Evolutionary conservation across 2,888 invertebrate genomes (phyloP).

Genomic region (Drosophila kanekoi): DNA sequence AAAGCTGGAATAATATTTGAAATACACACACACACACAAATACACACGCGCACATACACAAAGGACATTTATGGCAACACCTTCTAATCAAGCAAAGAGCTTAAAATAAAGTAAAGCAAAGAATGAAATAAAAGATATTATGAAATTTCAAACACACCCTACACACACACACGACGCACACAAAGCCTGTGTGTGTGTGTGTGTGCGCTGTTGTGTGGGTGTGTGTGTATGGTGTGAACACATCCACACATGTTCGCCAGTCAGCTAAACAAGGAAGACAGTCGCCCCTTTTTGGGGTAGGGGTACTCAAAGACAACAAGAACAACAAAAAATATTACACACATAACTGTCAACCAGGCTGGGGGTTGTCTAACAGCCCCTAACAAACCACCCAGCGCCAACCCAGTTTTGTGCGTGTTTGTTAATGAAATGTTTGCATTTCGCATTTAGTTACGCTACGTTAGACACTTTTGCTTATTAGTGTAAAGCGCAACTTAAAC

Average conservation of each 20-base stretch:
- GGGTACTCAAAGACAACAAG: constrained; percentile 28
- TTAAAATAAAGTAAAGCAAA: constrained; percentile 80
- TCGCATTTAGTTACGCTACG: constrained; percentile 79
- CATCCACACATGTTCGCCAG: constrained; percentile 22
- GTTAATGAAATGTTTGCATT: constrained; percentile 81
- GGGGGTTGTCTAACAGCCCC: constrained; percentile 26
- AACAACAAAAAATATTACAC: constrained; percentile 62
- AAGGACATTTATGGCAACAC: constrained; percentile 77
- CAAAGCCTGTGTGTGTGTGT: constrained; percentile 16
- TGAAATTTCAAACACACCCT: constrained; percentile 79
- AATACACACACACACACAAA: constrained; percentile 10
- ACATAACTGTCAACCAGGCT: constrained; percentile 72
- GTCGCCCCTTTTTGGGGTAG: constrained; percentile 23
- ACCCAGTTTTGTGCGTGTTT: constrained; percentile 65
- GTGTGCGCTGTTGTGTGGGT: constrained; percentile 12
- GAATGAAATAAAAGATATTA: constrained; percentile 79
- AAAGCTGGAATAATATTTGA: constrained; percentile 67
- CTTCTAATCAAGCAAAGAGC: constrained; percentile 81
- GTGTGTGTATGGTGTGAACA: constrained; percentile 21
- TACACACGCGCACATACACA: constrained; percentile 9
- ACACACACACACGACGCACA: constrained; percentile 18
- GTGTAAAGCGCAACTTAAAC: constrained; percentile 76
- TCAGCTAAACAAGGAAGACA: constrained; percentile 41
- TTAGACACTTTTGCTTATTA: constrained; percentile 82
- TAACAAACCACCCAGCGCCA: background rate